A percentile compares a stretch with the other conserved stretches of the same genome.
Conservation (phyloP, 1,140 invertebrate species). For the Grapholita molesta region DNA sequence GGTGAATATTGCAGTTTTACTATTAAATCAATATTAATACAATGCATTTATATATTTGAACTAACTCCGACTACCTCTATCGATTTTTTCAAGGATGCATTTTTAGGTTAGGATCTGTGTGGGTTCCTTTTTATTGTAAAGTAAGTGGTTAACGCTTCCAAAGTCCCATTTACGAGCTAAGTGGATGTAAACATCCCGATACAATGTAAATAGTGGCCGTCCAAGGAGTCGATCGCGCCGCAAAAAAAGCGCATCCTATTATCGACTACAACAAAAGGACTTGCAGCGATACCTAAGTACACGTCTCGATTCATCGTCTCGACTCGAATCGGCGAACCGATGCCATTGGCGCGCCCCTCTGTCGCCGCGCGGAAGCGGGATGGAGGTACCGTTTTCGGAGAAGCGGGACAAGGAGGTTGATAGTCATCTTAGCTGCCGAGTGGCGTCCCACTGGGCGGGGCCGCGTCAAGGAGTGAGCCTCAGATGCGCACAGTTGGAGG, state of each 20-base stretch:
- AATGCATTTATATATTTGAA: no score
- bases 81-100: not conserved
- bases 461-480: constrained; percentile 71
- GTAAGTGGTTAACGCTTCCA: not conserved
- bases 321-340: constrained; percentile 71
- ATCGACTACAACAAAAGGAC: constrained; percentile 77
- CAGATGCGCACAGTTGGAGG: constrained; percentile 72
- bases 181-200: constrained; percentile 52
- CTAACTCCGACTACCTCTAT: no score
- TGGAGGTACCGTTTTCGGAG: constrained; percentile 26
- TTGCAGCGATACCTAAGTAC: constrained; percentile 77
- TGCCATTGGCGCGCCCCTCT: constrained; percentile 75
- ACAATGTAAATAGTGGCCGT: constrained; percentile 32
- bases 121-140: constrained; percentile 20
- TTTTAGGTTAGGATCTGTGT: constrained; percentile 17
- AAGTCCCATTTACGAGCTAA: not conserved
- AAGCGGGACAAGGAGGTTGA: constrained; percentile 61
- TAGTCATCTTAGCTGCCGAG: constrained; percentile 71
- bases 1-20: constrained; percentile 35
- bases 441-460: constrained; percentile 76
- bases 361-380: constrained; percentile 65
- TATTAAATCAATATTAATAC: not conserved
- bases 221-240: constrained; percentile 61
- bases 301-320: constrained; percentile 77
- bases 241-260: constrained; percentile 77